Base-by-base conservation (phyloP, 2,888 invertebrate species). In the Chirona hameri region DNA sequence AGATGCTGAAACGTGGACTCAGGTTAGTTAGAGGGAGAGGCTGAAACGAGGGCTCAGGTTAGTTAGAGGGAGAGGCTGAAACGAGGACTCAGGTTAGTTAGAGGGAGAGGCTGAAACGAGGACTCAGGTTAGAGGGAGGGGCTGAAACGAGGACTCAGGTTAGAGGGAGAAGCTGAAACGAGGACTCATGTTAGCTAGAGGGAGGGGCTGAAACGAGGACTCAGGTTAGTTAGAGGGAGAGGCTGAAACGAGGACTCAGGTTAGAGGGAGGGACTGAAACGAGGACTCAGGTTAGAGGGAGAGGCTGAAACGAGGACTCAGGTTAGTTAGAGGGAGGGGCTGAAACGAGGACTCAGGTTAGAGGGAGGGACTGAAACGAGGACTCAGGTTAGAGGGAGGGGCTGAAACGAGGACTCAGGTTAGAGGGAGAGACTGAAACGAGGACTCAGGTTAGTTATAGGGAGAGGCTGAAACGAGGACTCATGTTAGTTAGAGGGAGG, bases 71-170 rank as follows among this genome's bases (percentile, higher is more conserved):
- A 39, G 39, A 39, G 39, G 39, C 39, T 39, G 39, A 39, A 39
- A 39, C 39, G 39, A 39, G 39, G 39, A 39, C 39, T 39, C 39
- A 5, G 39, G 39, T 39, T 39, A 39, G 39, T n/a, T n/a, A n/a
- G n/a, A n/a, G n/a, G 72, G 88, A 89, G 82, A 93, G 92, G 86
- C 89, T 93, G 5, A 88, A 90, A 5, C 1, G 12, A 31, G 82
- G 82, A 0, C 29, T 79, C 21, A 39, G 79, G 60, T 82, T n/a
- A 57, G 79, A n/a, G n/a, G n/a, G n/a, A n/a, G n/a, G n/a, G n/a
- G n/a, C n/a, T n/a, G n/a, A n/a, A n/a, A n/a, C n/a, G n/a, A n/a
- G n/a, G n/a, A n/a, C n/a, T n/a, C n/a, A n/a, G n/a, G n/a, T n/a
- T 29, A 12, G n/a, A 27, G 65, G 9, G 27, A 10, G 65, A 10